phyloP scores from a whole-genome alignment of 2,113 vertebrate species.

The Crotophaga sulcirostris region DNA sequence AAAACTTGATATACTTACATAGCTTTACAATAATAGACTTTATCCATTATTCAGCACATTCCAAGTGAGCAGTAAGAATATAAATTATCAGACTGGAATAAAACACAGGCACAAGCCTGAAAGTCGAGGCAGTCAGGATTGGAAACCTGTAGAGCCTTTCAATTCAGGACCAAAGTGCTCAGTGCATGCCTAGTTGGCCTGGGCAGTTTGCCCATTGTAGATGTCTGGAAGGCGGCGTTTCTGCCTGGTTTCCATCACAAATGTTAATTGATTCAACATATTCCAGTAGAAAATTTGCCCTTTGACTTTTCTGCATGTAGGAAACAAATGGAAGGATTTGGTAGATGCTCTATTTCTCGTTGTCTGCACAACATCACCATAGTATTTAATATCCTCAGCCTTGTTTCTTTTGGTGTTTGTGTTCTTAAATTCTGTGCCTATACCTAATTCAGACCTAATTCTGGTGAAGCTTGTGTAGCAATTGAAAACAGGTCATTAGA shows the following conservation, averaged over 20 bases:
- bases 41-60: background rate
- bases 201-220: background rate
- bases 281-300: background rate
- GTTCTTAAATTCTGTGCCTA: background rate
- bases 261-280: background rate
- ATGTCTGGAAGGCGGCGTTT: background rate
- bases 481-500: background rate
- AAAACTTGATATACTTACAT: background rate
- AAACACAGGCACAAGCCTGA: background rate
- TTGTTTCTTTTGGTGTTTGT: background rate
- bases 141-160: background rate
- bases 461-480: background rate
- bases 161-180: background rate
- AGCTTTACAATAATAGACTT: background rate
- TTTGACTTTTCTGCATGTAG: background rate
- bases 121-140: background rate
- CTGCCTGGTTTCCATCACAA: background rate
- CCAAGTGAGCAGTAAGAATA: background rate
- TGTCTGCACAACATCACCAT: background rate
- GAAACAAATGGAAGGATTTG: conserved; percentile 1
- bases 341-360: background rate
- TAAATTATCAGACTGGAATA: background rate
- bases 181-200: background rate
- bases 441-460: background rate
- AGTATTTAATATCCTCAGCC: background rate